A percentile compares a stretch with the other conserved stretches of the same genome.
Conservation (phyloP, 2,113 vertebrate species). For the Hydrolagus affinis region DNA sequence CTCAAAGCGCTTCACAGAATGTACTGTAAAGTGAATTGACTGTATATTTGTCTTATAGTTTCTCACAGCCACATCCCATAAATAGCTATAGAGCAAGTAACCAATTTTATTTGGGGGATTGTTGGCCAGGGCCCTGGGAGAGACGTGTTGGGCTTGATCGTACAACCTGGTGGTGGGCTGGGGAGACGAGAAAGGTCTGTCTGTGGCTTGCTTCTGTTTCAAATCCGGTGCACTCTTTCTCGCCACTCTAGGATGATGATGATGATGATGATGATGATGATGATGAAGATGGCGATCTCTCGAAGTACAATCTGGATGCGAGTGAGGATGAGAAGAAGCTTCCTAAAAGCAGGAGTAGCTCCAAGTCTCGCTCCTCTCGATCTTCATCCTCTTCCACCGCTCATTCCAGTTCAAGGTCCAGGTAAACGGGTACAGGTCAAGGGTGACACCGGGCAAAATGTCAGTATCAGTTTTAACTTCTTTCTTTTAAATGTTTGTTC, state of each 20-base stretch:
- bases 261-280: conserved; percentile 58
- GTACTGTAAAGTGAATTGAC: too few relatives aligned
- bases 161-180: too few relatives aligned
- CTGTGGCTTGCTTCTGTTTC: too few relatives aligned
- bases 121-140: too few relatives aligned
- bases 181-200: too few relatives aligned
- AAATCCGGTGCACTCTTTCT: too few relatives aligned
- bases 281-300: conserved; percentile 75
- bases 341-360: conserved; percentile 65
- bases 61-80: too few relatives aligned
- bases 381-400: conserved; percentile 83
- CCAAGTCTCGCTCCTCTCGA: conserved; percentile 76
- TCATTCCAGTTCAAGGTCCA: conserved; percentile 97
- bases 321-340: conserved; percentile 74
- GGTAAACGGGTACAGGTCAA: conserved; percentile 99
- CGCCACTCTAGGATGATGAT: conserved; percentile 43
- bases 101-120: too few relatives aligned
- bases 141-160: too few relatives aligned
- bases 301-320: conserved; percentile 87
- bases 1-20: too few relatives aligned
- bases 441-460: conserved; percentile 99
- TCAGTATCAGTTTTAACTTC: conserved; percentile 93
- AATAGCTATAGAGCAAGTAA: too few relatives aligned
- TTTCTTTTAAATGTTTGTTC: conserved; percentile 49
- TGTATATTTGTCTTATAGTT: too few relatives aligned